These are phyloP conservation scores for Hemistola chrysoprasaria DNA, from an alignment of 2,888 invertebrate genomes.

Conservation along the genomic window DNA sequence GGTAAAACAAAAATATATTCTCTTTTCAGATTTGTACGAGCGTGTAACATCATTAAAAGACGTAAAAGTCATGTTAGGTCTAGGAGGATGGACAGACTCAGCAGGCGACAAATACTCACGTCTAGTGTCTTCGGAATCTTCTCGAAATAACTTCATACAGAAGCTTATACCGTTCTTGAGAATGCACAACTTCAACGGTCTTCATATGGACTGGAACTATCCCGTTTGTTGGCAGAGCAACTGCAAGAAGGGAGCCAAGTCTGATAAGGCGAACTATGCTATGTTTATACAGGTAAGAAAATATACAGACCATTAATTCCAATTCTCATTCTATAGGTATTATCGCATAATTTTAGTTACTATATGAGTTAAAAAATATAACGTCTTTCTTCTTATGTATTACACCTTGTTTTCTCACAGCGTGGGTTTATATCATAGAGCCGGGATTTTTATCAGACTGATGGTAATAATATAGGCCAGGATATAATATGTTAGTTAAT, in stretches of 20 bases:
- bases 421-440: no score
- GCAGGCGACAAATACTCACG: slow-evolving; percentile 93
- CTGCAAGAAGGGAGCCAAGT: slow-evolving; percentile 89
- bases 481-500: no score
- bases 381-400: no score
- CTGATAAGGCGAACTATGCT: slow-evolving; percentile 90
- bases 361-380: no score
- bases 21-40: slow-evolving; percentile 87
- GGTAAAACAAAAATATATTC: no score
- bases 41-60: slow-evolving; percentile 87
- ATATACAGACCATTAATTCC: no score
- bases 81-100: slow-evolving; percentile 98
- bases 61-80: slow-evolving; percentile 87
- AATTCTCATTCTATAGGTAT: no score
- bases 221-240: slow-evolving; percentile 97
- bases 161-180: slow-evolving; percentile 87
- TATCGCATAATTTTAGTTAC: no score
- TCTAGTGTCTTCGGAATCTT: slow-evolving; percentile 85
- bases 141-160: slow-evolving; percentile 86
- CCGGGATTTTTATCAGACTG: no score
- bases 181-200: slow-evolving; percentile 90
- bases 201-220: slow-evolving; percentile 97
- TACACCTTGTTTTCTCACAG: no score
- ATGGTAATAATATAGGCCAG: no score
- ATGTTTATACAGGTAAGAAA: slow-evolving; percentile 86